Evolutionary conservation across 2,113 vertebrate species (phyloP).

Genomic region (Eupsittula cactorum): DNA sequence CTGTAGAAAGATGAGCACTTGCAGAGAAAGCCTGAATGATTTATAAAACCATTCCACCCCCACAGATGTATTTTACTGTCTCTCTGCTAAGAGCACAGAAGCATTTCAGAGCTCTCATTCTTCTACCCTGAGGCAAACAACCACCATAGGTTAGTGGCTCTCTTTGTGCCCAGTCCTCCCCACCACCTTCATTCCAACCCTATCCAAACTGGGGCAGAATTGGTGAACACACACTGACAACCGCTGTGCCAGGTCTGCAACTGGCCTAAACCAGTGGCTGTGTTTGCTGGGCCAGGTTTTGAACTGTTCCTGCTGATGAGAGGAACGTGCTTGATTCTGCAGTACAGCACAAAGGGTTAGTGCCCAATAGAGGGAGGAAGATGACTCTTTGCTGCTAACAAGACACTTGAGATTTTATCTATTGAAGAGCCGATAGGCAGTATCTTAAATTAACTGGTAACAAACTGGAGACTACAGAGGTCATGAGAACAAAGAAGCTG

Average conservation of each 20-base stretch:
- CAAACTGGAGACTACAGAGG: not conserved
- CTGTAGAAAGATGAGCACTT: not conserved
- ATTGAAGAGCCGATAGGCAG: not conserved
- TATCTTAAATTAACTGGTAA: not conserved
- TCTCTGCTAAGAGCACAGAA: not conserved
- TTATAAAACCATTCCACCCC: conserved; percentile 19
- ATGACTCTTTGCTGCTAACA: not conserved
- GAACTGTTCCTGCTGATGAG: fast-evolving
- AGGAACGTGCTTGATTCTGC: not conserved
- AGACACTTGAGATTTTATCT: not conserved
- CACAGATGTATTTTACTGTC: not conserved
- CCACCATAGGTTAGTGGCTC: fast-evolving
- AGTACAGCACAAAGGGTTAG: fast-evolving
- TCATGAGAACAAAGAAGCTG: not conserved
- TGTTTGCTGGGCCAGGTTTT: fast-evolving
- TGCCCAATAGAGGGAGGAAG: not conserved
- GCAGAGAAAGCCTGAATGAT: conserved; percentile 37
- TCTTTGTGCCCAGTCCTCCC: not conserved
- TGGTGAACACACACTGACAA: fast-evolving
- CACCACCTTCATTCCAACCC: not conserved
- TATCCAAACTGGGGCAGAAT: not conserved
- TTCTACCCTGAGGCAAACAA: not conserved
- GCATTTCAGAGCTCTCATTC: not conserved
- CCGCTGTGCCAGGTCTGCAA: not conserved
- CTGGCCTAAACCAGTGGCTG: too few relatives aligned